phyloP scores from a whole-genome alignment of 2,113 vertebrate genomes.

The Struthidea cinerea region DNA sequence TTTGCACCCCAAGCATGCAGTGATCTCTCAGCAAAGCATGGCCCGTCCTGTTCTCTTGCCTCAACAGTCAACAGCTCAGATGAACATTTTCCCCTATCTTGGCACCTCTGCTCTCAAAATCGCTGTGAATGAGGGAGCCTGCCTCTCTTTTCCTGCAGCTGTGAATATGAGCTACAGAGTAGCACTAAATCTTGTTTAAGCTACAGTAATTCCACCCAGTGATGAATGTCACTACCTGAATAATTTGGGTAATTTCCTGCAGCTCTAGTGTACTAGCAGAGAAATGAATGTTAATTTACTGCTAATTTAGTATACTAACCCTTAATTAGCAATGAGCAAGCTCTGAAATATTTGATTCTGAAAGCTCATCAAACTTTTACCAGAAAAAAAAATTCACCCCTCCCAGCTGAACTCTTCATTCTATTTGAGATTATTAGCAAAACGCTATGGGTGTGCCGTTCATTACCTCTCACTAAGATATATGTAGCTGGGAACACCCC shows the following conservation, averaged over 20 bases:
- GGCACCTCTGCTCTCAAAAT: constrained; percentile 4
- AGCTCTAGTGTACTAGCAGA: constrained; percentile 61
- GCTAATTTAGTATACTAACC: constrained; percentile 70
- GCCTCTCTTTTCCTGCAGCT: constrained; percentile 16
- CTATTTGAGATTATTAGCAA: constrained; percentile 50
- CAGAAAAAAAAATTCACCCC: neutral
- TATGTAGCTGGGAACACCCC: constrained; percentile 31
- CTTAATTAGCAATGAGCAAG: constrained; percentile 66
- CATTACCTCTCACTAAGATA: constrained; percentile 50
- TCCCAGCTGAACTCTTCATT: constrained; percentile 52
- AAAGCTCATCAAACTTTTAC: constrained; percentile 67
- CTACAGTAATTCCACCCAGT: constrained; percentile 42
- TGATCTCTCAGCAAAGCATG: neutral
- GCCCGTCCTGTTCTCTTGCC: neutral
- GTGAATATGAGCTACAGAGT: constrained; percentile 14
- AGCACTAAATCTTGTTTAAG: constrained; percentile 65
- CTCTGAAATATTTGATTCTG: constrained; percentile 57
- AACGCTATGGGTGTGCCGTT: constrained; percentile 43
- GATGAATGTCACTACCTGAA: constrained; percentile 69
- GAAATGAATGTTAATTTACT: constrained; percentile 73
- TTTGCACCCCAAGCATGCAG: neutral
- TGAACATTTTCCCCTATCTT: neutral
- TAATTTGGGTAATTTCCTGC: constrained; percentile 73
- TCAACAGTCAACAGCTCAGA: constrained; percentile 42
- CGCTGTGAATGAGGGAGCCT: neutral